These are phyloP conservation scores for Schlechtendalia chinensis DNA, from an alignment of 1,140 invertebrate genomes.

Conservation along the genomic window DNA sequence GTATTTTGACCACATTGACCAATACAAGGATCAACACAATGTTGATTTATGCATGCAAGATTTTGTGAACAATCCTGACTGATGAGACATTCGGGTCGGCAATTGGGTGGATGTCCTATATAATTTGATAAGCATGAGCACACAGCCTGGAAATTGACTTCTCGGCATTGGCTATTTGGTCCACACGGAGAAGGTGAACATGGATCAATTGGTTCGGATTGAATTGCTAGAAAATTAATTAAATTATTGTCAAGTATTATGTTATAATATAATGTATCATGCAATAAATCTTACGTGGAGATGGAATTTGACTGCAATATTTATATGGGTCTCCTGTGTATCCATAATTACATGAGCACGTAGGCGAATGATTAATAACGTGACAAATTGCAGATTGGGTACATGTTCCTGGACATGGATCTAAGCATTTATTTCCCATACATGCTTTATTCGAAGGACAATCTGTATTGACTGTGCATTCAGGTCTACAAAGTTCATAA, in stretches of 20 bases:
- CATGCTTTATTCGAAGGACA: constrained; percentile 58
- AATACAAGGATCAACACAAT: constrained; percentile 60
- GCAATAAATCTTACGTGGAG: constrained; percentile 57
- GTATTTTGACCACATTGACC: constrained; percentile 62
- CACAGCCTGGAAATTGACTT: constrained; percentile 64
- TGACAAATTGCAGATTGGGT: constrained; percentile 63
- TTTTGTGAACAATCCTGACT: constrained; percentile 58
- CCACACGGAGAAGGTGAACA: constrained; percentile 63
- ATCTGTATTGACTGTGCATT: constrained; percentile 58
- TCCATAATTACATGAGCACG: constrained; percentile 67
- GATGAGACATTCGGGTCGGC: constrained; percentile 59
- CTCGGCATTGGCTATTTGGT: constrained; percentile 64
- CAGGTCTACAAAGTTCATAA: constrained; percentile 59
- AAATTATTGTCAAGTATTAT: background rate
- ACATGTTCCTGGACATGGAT: constrained; percentile 60
- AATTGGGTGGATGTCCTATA: constrained; percentile 59
- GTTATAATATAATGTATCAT: background rate
- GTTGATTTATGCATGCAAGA: constrained; percentile 59
- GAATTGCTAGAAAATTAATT: constrained; percentile 46
- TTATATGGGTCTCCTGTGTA: constrained; percentile 71
- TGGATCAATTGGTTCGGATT: constrained; percentile 55
- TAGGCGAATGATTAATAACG: constrained; percentile 73
- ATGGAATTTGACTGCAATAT: constrained; percentile 53
- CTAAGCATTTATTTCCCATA: constrained; percentile 58
- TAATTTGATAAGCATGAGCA: constrained; percentile 58